Evolutionary conservation across 2,888 invertebrate species (phyloP).

Genomic region (Coleophora flavipennella): DNA sequence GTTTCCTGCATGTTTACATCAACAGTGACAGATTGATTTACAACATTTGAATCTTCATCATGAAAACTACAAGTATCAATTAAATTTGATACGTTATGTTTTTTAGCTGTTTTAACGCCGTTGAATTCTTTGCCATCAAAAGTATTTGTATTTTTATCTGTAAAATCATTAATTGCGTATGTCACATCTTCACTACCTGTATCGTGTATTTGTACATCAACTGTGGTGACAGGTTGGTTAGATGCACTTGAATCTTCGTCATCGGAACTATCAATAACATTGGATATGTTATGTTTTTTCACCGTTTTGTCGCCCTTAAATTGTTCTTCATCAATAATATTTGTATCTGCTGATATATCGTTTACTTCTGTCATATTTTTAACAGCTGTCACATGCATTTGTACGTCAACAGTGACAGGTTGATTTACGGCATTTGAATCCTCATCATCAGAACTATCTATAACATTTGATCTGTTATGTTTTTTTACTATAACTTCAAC

Average conservation of each 20-base stretch:
- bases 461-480: slow-evolving; percentile 23
- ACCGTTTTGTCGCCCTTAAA: not conserved
- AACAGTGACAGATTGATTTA: slow-evolving; percentile 13
- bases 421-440: slow-evolving; percentile 20
- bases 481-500: slow-evolving; percentile 12
- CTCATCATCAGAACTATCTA: slow-evolving; percentile 28
- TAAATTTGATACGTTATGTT: slow-evolving; percentile 22
- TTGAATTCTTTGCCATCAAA: not conserved
- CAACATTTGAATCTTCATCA: slow-evolving; percentile 24
- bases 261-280: slow-evolving; percentile 1
- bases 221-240: too few species aligned
- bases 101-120: slow-evolving; percentile 11
- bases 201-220: too few species aligned
- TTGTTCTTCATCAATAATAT: not conserved
- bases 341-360: not conserved
- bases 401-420: slow-evolving; percentile 2
- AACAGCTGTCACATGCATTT: not conserved
- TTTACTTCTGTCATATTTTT: not conserved
- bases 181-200: too few species aligned
- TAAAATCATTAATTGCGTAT: too few species aligned
- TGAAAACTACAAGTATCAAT: slow-evolving; percentile 25
- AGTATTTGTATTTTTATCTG: too few species aligned
- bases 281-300: not conserved
- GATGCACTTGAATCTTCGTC: not conserved
- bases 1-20: not conserved